Conservation (phyloP, 2,113 vertebrate genomes). For the Raja brachyura region DNA sequence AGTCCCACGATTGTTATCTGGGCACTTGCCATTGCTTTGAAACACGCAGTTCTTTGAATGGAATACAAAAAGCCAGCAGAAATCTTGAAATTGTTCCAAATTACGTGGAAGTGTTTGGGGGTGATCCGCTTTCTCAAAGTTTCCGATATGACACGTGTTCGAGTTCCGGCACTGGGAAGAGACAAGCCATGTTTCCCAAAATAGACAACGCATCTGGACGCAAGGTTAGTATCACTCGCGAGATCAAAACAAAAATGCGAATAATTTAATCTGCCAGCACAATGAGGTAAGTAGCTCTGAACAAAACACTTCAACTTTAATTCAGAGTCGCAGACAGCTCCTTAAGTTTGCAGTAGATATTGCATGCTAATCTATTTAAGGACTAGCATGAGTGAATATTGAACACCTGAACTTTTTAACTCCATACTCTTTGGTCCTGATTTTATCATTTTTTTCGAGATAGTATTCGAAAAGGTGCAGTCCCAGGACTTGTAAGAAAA, state of each 20-base stretch:
- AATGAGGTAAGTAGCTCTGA: neutral
- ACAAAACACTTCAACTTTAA: neutral
- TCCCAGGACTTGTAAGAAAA: neutral
- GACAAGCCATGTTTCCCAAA: neutral
- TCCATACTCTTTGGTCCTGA: neutral
- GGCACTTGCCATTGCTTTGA: neutral
- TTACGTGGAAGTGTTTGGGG: neutral
- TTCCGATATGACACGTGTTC: conserved; percentile 1
- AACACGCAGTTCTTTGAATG: neutral
- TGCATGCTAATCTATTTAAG: neutral
- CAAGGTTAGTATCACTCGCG: neutral
- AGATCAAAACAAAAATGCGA: neutral
- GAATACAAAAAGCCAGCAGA: neutral
- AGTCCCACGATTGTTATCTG: neutral
- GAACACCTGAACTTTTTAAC: neutral
- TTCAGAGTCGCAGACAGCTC: neutral
- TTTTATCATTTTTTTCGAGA: neutral
- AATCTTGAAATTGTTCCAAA: neutral
- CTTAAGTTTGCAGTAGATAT: neutral
- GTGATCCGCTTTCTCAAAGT: conserved; percentile 15
- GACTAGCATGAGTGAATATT: neutral
- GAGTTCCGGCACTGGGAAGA: neutral
- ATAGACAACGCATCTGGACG: neutral
- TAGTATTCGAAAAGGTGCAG: neutral
- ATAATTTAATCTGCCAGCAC: neutral